Evolutionary conservation across 2,113 vertebrate species (phyloP).

Genomic region (Accipiter virgatus): DNA sequence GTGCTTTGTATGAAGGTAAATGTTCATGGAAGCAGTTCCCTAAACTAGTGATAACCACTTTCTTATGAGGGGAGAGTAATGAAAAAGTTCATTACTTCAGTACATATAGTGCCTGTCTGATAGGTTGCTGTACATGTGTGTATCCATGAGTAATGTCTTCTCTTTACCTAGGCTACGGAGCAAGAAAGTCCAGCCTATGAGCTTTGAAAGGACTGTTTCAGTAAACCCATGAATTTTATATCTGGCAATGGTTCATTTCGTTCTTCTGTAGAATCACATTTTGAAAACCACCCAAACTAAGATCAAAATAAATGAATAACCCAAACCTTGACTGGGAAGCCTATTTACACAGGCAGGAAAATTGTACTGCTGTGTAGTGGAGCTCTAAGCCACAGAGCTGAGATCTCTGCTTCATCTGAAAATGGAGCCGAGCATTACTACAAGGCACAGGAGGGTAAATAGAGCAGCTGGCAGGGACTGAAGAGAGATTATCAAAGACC

Average conservation of each 20-base stretch:
- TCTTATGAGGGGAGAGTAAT: not conserved
- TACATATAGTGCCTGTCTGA: not conserved
- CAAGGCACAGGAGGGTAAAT: not conserved
- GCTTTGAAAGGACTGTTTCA: not conserved
- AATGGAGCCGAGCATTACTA: not conserved
- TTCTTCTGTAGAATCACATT: not conserved
- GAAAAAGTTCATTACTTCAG: not conserved
- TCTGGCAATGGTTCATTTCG: not conserved
- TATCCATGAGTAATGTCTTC: not conserved
- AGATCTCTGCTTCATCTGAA: not conserved
- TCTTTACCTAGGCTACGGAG: not conserved
- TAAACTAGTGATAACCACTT: not conserved
- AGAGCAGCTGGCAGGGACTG: not conserved
- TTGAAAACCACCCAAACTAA: not conserved
- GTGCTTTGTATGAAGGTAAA: not conserved
- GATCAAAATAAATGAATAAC: not conserved
- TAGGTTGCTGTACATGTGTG: not conserved
- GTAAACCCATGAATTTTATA: not conserved
- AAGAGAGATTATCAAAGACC: not conserved
- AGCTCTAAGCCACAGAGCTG: not conserved
- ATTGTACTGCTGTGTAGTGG: not conserved
- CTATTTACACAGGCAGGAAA: not conserved
- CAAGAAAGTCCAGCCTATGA: not conserved
- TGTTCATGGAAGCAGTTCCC: not conserved
- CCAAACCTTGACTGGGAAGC: not conserved